Conservation (phyloP, 2,888 invertebrate genomes). For the Trachelus stipa region DNA sequence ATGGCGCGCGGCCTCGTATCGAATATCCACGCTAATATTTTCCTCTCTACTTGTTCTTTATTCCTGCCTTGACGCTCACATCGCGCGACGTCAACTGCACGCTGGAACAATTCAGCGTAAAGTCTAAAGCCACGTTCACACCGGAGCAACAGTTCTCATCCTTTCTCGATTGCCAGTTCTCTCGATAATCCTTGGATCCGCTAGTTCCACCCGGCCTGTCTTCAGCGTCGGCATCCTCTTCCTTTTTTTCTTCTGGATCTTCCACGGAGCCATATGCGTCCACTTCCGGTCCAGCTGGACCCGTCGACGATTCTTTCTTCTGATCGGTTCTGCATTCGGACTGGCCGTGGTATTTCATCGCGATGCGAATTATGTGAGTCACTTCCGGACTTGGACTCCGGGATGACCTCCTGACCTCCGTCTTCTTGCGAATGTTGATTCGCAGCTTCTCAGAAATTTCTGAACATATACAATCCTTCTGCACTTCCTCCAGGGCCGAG, state of each 20-base stretch:
- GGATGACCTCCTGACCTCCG: conserved; percentile 39
- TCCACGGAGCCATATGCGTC: conserved; percentile 17
- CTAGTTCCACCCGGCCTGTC: conserved; percentile 4
- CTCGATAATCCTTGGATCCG: conserved; percentile 11
- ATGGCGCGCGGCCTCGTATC: conserved; percentile 1
- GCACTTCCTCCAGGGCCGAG: conserved; percentile 9
- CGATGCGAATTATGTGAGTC: conserved; percentile 59
- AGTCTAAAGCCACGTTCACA: conserved; percentile 54
- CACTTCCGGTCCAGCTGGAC: conserved; percentile 13
- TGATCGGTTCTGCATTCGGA: conserved; percentile 18
- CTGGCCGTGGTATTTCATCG: conserved; percentile 56
- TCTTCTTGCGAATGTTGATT: conserved; percentile 48
- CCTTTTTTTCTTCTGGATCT: neutral
- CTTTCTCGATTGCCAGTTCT: neutral
- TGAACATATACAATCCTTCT: conserved; percentile 51
- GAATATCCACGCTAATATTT: neutral
- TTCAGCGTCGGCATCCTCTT: conserved; percentile 12
- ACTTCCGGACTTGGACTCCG: conserved; percentile 57
- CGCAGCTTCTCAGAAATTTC: conserved; percentile 53
- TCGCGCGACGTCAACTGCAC: conserved; percentile 56
- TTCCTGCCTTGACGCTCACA: conserved; percentile 37
- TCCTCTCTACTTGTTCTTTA: conserved; percentile 3
- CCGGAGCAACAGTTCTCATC: conserved; percentile 42
- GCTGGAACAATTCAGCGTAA: conserved; percentile 57
- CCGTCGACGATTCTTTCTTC: conserved; percentile 23